Base-by-base conservation (phyloP, 1,140 invertebrate species). In the Drosophila pandora region DNA sequence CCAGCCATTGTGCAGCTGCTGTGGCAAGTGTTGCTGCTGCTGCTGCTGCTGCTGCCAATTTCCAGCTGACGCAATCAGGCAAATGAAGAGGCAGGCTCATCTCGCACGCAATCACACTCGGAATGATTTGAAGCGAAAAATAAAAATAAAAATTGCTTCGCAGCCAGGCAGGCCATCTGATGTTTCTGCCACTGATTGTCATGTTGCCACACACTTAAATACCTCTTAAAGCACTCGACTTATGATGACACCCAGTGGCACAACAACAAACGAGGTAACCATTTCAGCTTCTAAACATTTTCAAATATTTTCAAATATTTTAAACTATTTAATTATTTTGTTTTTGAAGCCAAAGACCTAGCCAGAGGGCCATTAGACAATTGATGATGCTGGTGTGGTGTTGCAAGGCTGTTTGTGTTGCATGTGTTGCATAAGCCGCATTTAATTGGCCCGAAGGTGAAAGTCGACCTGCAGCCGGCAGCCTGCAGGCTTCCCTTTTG, bases 111-210 rank as follows among this genome's bases (percentile, higher is more conserved):
- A 59, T 76, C 55, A 48, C 68, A 67, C 28, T 21, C 41, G 21
- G 50, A 76, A 64, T 84, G 79, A 83, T 83, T 79, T 76, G 80
- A 83, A 84, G 81, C 81, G 80, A 58, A 80, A 72, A 76, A 84
- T 84, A 58, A 80, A 72, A 76, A 84, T 84, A 52, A 49, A 69
- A 69, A 57, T 62, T 60, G 61, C 28, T 55, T 22, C 2, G 69
- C 50, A 60, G 34, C 58, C 45, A 17, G 17, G 17, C 10, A 22
- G 28, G 17, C 25, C 25, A n/a, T 10, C 17, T 12, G 23, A 41
- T 64, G 65, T 52, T 63, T 59, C 48, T 56, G 60, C n/a, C 53
- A 21, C n/a, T 54, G 65, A 47, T 47, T 79, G 76, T 58, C 71
- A 58, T 71, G 76, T 79, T 79, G 78, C 77, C 77, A 81, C 78